These are phyloP conservation scores for Struthidea cinerea DNA, from an alignment of 2,113 vertebrate species.

Conservation along the genomic window DNA sequence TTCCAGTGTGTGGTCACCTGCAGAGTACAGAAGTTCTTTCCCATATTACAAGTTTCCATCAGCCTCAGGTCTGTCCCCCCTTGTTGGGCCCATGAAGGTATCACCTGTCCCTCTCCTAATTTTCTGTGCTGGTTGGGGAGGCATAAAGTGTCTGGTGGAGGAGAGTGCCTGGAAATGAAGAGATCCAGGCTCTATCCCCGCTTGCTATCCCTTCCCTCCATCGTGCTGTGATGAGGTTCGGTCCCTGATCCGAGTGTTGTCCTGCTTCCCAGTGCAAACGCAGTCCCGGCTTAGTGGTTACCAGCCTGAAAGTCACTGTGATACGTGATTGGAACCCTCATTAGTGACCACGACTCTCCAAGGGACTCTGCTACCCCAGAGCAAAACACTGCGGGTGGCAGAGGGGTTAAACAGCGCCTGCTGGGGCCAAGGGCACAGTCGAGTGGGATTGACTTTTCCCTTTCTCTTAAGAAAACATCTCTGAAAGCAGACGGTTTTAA, in stretches of 20 bases:
- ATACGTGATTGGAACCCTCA: fast-evolving
- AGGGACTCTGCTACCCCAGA: background rate
- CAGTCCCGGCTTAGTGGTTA: background rate
- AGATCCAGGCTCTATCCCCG: background rate
- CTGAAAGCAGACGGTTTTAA: background rate
- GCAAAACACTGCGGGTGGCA: background rate
- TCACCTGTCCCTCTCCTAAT: too few relatives aligned
- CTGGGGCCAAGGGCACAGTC: background rate
- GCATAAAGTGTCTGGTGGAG: background rate
- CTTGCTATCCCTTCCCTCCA: background rate
- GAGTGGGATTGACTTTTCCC: background rate
- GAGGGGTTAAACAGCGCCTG: background rate
- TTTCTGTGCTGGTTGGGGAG: fast-evolving
- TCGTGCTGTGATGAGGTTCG: fast-evolving
- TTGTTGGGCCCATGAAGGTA: background rate
- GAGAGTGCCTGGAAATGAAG: background rate
- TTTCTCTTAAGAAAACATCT: background rate
- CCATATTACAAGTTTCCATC: background rate
- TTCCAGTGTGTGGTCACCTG: background rate
- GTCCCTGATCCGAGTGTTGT: fast-evolving
- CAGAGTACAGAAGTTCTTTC: background rate
- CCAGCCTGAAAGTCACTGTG: background rate
- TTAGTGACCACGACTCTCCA: fast-evolving
- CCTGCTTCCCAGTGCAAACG: background rate
- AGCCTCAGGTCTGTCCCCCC: too few relatives aligned